Conservation (phyloP, 1,140 invertebrate species). For the Trichonephila clavata region DNA sequence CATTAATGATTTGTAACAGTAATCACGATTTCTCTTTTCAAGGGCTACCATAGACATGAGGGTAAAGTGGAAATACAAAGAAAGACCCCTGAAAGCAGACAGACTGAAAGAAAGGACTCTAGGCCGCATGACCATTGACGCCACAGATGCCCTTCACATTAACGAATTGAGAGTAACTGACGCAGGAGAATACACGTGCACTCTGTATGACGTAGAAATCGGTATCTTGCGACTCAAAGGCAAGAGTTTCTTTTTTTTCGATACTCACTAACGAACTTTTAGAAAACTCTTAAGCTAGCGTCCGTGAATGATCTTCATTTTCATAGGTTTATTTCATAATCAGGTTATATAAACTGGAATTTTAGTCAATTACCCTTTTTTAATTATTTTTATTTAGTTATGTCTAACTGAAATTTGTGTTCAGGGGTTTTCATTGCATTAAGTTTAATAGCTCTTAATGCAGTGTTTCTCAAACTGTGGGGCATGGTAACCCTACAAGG, state of each 20-base stretch:
- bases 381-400: too few relatives aligned
- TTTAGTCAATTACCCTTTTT: too few relatives aligned
- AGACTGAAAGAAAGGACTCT: constrained; percentile 8
- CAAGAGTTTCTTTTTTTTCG: not conserved
- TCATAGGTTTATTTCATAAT: too few relatives aligned
- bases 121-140: constrained; percentile 49
- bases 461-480: too few relatives aligned
- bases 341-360: too few relatives aligned
- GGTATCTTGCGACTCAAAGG: constrained; percentile 65
- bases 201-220: constrained; percentile 62
- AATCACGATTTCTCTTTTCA: not conserved
- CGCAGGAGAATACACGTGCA: constrained; percentile 64
- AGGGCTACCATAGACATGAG: constrained; percentile 23
- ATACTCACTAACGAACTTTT: not conserved
- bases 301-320: too few relatives aligned
- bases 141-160: constrained; percentile 59
- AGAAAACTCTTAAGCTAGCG: too few relatives aligned
- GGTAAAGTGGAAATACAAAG: constrained; percentile 57
- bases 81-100: not conserved
- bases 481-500: too few relatives aligned
- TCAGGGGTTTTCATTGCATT: too few relatives aligned
- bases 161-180: constrained; percentile 35
- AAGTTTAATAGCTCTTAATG: too few relatives aligned
- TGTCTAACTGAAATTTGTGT: too few relatives aligned
- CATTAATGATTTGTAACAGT: too few relatives aligned